Percentiles rank a stretch among this genome's conserved stretches.
phyloP scores from a whole-genome alignment of 2,888 invertebrate species.

The Lordiphosa fenestrarum region DNA sequence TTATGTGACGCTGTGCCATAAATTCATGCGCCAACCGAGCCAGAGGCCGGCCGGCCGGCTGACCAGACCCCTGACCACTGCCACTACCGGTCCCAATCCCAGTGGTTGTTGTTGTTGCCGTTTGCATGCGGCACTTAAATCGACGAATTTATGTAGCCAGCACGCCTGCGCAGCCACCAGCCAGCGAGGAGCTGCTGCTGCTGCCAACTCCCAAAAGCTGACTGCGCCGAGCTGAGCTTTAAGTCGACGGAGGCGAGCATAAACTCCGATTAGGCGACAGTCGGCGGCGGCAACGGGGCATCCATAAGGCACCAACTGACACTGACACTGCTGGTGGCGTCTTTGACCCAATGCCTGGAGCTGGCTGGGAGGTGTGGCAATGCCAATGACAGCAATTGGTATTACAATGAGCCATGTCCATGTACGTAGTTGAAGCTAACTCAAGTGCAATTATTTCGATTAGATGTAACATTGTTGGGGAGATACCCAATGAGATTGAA shows the following conservation, averaged over 20 bases:
- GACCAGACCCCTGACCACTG: conserved; percentile 11
- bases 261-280: conserved; percentile 79
- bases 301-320: conserved; percentile 18
- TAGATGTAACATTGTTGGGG: conserved; percentile 13
- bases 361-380: conserved; percentile 18
- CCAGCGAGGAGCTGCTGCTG: conserved; percentile 22
- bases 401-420: background rate
- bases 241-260: conserved; percentile 73
- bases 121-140: conserved; percentile 69
- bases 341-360: conserved; percentile 63
- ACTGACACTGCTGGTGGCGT: conserved; percentile 26
- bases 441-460: conserved; percentile 20
- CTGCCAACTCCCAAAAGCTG: conserved; percentile 14
- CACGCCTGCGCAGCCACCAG: conserved; percentile 57
- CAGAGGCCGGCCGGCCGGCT: conserved; percentile 19
- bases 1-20: conserved; percentile 79
- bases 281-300: conserved; percentile 45
- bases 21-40: conserved; percentile 71
- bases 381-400: conserved; percentile 2
- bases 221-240: conserved; percentile 27
- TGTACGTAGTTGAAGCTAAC: conserved; percentile 11
- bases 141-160: conserved; percentile 71
- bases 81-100: conserved; percentile 9
- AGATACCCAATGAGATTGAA: too few relatives aligned
- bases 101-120: conserved; percentile 42